Percentiles rank a stretch among this genome's conserved stretches.
These are phyloP conservation scores for Rhagoletis zephyria DNA, from an alignment of 1,140 invertebrate species.

Conservation along the genomic window DNA sequence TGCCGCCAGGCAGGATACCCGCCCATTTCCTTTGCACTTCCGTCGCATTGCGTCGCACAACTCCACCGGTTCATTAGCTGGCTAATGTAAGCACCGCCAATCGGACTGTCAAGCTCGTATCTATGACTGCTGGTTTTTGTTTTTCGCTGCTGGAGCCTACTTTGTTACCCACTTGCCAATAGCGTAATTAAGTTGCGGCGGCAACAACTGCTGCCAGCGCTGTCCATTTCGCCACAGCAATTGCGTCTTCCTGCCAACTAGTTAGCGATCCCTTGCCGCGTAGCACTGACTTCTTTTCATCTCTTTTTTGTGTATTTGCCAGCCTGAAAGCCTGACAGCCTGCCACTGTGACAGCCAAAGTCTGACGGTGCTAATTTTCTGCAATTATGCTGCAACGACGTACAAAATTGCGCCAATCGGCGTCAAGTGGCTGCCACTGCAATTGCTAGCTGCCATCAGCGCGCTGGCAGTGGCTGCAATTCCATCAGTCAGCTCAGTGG, in stretches of 20 bases:
- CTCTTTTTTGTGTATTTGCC: background rate
- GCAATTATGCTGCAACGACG: slow-evolving; percentile 32
- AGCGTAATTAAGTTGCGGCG: slow-evolving; percentile 12
- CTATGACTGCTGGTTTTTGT: background rate
- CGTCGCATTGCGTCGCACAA: background rate
- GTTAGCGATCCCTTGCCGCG: background rate
- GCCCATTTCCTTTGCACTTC: slow-evolving; percentile 21
- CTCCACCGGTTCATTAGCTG: background rate
- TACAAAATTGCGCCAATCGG: slow-evolving; percentile 10
- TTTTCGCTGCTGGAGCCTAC: background rate
- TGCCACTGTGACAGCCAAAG: background rate
- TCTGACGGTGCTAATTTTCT: slow-evolving; percentile 28
- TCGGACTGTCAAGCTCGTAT: background rate
- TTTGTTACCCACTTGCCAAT: slow-evolving; percentile 3
- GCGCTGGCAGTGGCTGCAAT: background rate
- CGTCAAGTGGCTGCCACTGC: slow-evolving; percentile 20
- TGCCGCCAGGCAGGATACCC: slow-evolving; percentile 27
- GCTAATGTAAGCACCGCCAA: background rate
- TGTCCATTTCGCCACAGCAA: slow-evolving; percentile 28
- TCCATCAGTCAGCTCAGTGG: background rate
- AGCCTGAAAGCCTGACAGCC: background rate
- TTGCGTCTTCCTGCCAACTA: slow-evolving; percentile 10
- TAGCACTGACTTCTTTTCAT: background rate
- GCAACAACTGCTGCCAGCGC: background rate
- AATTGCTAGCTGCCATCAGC: background rate